phyloP scores from a whole-genome alignment of 2,888 invertebrate genomes.

The Zaprionus lineosus region DNA sequence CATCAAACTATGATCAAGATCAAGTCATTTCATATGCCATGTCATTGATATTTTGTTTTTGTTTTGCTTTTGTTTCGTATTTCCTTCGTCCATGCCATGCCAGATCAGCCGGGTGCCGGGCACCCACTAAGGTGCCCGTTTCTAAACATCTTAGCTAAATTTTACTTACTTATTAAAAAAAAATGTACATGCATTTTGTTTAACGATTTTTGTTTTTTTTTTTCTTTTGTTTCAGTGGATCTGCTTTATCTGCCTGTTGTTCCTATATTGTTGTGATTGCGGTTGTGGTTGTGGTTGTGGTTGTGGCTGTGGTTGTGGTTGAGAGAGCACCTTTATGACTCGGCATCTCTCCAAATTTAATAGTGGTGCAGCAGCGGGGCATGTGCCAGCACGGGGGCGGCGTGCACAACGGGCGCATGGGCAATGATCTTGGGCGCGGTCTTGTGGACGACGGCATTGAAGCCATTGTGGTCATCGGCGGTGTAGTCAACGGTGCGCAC shows the following conservation, averaged over 20 bases:
- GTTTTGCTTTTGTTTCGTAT: conserved; percentile 49
- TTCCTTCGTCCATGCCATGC: conserved; percentile 76
- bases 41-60: conserved; percentile 36
- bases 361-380: conserved; percentile 83
- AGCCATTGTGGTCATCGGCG: conserved; percentile 88
- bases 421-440: conserved; percentile 84
- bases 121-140: conserved; percentile 68
- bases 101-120: conserved; percentile 74
- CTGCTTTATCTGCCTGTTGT: conserved; percentile 59
- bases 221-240: conserved; percentile 42
- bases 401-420: conserved; percentile 78
- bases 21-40: conserved; percentile 69
- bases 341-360: conserved; percentile 62
- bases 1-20: conserved; percentile 47
- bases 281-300: conserved; percentile 19
- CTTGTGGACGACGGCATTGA: conserved; percentile 88
- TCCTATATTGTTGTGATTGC: conserved; percentile 52
- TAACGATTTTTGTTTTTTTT: conserved; percentile 17
- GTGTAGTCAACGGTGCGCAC: conserved; percentile 86
- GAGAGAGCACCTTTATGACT: conserved; percentile 71
- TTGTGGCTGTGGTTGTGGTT: conserved; percentile 23
- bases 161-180: conserved; percentile 69
- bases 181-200: conserved; percentile 43
- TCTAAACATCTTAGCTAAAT: conserved; percentile 69
- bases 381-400: conserved; percentile 83